A percentile compares a stretch with the other conserved stretches of the same genome.
phyloP scores from a whole-genome alignment of 2,888 invertebrate species.

The Plagiodera versicolora region DNA sequence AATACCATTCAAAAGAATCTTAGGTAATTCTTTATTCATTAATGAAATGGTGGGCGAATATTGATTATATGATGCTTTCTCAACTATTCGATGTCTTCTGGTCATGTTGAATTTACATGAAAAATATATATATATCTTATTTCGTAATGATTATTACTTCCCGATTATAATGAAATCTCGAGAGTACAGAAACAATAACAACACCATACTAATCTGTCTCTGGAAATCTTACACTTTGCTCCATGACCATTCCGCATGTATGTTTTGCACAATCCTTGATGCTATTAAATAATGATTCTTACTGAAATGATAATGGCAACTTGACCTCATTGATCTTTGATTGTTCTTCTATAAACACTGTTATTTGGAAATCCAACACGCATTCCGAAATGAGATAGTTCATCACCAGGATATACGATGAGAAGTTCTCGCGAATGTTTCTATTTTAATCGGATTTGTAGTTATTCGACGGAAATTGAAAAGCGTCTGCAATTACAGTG shows the following conservation, averaged over 20 bases:
- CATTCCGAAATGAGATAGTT: constrained; percentile 24
- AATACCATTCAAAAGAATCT: no score
- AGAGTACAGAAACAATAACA: not conserved
- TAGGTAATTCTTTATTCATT: no score
- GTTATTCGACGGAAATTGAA: constrained; percentile 50
- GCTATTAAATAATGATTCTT: constrained; percentile 28
- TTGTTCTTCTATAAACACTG: constrained; percentile 36
- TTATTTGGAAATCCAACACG: constrained; percentile 27
- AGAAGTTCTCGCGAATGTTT: constrained; percentile 20
- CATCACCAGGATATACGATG: constrained; percentile 22
- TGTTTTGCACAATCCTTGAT: constrained; percentile 29
- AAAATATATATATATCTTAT: no score
- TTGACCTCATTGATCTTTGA: constrained; percentile 34
- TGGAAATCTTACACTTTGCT: not conserved
- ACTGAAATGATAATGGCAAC: constrained; percentile 31
- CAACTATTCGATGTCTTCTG: no score
- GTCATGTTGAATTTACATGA: no score
- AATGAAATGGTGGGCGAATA: no score
- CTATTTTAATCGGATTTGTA: constrained; percentile 45
- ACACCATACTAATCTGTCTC: not conserved
- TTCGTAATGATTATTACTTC: not conserved
- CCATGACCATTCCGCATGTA: constrained; percentile 31
- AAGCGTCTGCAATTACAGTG: constrained; percentile 34
- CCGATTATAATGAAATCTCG: not conserved
- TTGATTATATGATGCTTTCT: not conserved